phyloP scores from a whole-genome alignment of 2,888 invertebrate genomes.

The Erebia aethiops region DNA sequence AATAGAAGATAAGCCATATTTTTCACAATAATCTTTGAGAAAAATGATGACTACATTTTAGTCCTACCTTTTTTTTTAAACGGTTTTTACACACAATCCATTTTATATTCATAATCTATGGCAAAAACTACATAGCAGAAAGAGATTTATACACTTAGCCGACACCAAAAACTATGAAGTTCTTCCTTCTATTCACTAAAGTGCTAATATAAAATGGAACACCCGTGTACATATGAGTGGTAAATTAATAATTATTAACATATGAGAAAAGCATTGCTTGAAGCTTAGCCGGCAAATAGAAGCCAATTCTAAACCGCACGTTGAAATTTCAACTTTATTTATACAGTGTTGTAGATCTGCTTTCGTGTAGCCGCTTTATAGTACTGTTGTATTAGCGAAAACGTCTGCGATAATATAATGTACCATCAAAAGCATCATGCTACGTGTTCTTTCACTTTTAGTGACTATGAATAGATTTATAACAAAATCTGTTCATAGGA shows the following conservation, averaged over 20 bases:
- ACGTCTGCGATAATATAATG: background rate
- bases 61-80: background rate
- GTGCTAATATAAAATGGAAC: constrained; percentile 20
- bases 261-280: constrained; percentile 76
- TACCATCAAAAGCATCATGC: constrained; percentile 16
- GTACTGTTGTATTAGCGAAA: background rate
- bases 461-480: constrained; percentile 5
- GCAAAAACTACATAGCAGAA: constrained; percentile 13
- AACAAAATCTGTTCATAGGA: background rate
- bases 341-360: background rate
- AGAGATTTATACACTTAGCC: constrained; percentile 28
- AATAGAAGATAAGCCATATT: background rate
- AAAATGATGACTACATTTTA: background rate
- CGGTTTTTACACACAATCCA: constrained; percentile 14
- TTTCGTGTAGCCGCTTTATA: constrained; percentile 7
- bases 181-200: constrained; percentile 17
- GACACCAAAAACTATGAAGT: constrained; percentile 34
- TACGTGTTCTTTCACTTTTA: background rate
- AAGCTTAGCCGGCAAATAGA: constrained; percentile 54
- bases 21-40: background rate
- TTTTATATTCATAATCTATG: constrained; percentile 13
- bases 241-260: constrained; percentile 46
- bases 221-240: constrained; percentile 34
- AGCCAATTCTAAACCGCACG: constrained; percentile 21
- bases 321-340: constrained; percentile 10